phyloP scores from a whole-genome alignment of 2,888 invertebrate genomes.

The Molorchus minor region DNA sequence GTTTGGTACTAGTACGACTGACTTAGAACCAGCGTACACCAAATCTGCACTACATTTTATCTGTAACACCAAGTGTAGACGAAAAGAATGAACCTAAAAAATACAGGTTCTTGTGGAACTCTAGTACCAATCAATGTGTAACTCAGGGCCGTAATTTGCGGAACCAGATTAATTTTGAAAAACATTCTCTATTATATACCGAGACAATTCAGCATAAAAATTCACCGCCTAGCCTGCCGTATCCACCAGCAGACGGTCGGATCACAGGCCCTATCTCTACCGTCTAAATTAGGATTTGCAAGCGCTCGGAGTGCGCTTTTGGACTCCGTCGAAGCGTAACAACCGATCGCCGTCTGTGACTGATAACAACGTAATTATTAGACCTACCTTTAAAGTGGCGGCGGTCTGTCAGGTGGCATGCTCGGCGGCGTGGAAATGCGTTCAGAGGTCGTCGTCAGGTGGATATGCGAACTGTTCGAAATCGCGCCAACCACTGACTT shows the following conservation, averaged over 20 bases:
- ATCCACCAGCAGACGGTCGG: neutral
- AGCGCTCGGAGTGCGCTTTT: constrained; percentile 7
- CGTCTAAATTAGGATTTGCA: constrained; percentile 14
- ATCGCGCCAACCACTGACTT: constrained; percentile 45
- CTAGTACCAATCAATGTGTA: too few species aligned
- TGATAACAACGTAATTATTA: too few species aligned
- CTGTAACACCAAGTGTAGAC: too few species aligned
- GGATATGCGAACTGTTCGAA: constrained; percentile 45
- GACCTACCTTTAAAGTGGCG: constrained; percentile 53
- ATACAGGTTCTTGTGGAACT: too few species aligned
- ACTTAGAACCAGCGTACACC: too few species aligned
- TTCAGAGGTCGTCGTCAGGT: constrained; percentile 31
- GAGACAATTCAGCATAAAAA: too few species aligned
- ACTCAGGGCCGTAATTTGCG: too few species aligned
- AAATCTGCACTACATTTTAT: too few species aligned
- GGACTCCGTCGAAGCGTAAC: constrained; percentile 1
- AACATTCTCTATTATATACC: too few species aligned
- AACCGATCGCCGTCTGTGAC: constrained; percentile 26
- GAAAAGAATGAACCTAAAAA: too few species aligned
- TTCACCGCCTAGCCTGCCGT: neutral
- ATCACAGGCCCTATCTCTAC: neutral
- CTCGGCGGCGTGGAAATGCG: constrained; percentile 50
- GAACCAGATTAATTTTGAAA: too few species aligned
- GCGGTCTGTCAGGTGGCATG: constrained; percentile 57
- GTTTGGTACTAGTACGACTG: too few species aligned